A percentile compares a stretch with the other conserved stretches of the same genome.
Conservation (phyloP, 2,797 vertebrate species). For the Mus spretus region DNA sequence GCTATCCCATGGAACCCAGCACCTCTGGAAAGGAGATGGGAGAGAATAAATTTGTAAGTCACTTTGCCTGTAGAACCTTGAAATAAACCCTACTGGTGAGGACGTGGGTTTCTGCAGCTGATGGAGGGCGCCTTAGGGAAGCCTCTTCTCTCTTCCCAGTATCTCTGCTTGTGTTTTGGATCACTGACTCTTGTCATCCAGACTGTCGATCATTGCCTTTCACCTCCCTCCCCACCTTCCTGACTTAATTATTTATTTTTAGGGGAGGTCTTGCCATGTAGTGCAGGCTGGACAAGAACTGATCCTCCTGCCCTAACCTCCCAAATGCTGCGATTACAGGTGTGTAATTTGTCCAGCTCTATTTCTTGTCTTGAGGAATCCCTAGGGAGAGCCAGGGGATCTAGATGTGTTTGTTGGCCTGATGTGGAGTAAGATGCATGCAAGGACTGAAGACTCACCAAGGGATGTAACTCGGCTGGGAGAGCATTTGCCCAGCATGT, state of each 20-base stretch:
- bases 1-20: not conserved
- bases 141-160: no score
- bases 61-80: conserved; percentile 50
- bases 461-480: not conserved
- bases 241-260: not conserved
- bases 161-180: conserved; percentile 44
- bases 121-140: not conserved
- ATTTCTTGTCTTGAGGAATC: conserved; percentile 17
- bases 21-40: conserved; percentile 50
- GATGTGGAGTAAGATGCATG: not conserved
- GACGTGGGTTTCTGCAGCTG: conserved; percentile 27
- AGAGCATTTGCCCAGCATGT: not conserved
- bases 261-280: not conserved
- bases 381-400: not conserved
- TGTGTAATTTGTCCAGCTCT: not conserved
- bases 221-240: not conserved
- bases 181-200: not conserved
- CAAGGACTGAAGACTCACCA: not conserved
- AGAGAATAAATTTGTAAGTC: conserved; percentile 41
- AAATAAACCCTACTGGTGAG: conserved; percentile 58
- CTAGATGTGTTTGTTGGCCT: conserved; percentile 1
- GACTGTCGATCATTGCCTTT: not conserved
- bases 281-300: not conserved
- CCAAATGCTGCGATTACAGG: not conserved
- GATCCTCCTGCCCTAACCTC: not conserved